phyloP scores from a whole-genome alignment of 2,113 vertebrate species.

The Mustela lutreola region DNA sequence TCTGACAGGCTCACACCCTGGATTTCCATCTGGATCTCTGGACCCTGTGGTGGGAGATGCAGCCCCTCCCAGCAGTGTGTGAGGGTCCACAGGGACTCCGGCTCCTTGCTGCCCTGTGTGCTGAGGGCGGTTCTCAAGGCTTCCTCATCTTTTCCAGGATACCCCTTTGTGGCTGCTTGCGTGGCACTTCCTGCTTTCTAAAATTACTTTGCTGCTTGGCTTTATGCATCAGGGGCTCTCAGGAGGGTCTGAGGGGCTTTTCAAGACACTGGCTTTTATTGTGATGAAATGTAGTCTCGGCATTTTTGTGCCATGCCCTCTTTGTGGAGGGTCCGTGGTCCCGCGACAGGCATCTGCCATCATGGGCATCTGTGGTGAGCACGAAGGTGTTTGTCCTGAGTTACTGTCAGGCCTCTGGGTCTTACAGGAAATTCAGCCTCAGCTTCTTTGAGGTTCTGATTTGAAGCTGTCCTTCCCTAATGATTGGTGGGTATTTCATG shows the following conservation, averaged over 20 bases:
- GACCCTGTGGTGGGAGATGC: neutral
- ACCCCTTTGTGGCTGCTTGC: neutral
- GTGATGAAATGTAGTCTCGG: neutral
- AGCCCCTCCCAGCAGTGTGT: neutral
- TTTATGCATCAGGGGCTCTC: neutral
- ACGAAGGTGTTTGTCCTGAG: neutral
- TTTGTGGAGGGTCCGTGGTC: neutral
- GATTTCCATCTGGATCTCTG: neutral
- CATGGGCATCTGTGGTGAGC: accelerated
- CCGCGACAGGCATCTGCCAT: neutral
- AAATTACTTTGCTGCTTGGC: neutral
- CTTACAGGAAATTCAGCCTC: neutral
- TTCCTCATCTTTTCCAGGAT: neutral
- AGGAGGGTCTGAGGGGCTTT: neutral
- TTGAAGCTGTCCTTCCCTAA: neutral
- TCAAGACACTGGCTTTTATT: neutral
- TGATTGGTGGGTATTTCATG: neutral
- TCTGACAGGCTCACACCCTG: accelerated
- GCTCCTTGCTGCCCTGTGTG: neutral
- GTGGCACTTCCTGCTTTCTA: neutral
- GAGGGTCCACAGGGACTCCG: neutral
- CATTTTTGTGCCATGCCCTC: neutral
- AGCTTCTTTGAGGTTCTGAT: neutral
- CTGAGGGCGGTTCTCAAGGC: neutral
- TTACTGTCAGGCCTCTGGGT: neutral